These are phyloP conservation scores for Dascyllus trimaculatus DNA, from an alignment of 2,113 vertebrate species.

Conservation along the genomic window DNA sequence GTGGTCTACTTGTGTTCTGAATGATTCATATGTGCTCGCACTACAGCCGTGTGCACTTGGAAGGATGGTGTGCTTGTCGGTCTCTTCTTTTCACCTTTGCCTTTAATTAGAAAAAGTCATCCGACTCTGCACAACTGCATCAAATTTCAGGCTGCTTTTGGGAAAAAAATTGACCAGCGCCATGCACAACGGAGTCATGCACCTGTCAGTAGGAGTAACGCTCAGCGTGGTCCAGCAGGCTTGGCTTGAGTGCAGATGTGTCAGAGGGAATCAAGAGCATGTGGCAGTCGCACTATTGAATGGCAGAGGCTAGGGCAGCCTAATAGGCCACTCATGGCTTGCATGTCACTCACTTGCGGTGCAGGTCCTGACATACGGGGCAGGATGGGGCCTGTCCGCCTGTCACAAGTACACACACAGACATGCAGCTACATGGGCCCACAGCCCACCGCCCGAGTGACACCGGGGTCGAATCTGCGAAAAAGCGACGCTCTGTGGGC, in stretches of 20 bases:
- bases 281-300: constrained; percentile 39
- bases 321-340: constrained; percentile 65
- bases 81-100: constrained; percentile 65
- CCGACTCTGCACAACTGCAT: constrained; percentile 44
- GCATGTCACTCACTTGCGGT: constrained; percentile 58
- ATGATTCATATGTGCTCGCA: constrained; percentile 33
- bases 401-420: constrained; percentile 52
- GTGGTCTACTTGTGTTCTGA: constrained; percentile 34
- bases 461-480: constrained; percentile 32
- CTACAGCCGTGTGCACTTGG: background rate
- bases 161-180: constrained; percentile 10
- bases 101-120: constrained; percentile 67
- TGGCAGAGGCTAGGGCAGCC: constrained; percentile 33
- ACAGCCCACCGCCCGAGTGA: background rate
- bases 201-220: constrained; percentile 66
- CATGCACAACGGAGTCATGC: constrained; percentile 13
- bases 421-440: constrained; percentile 36
- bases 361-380: constrained; percentile 57
- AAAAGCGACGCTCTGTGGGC: constrained; percentile 33
- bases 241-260: constrained; percentile 59
- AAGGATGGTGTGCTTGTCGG: constrained; percentile 19
- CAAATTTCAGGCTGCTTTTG: constrained; percentile 40
- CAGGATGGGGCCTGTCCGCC: constrained; percentile 25
- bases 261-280: constrained; percentile 61
- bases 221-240: constrained; percentile 52